These are phyloP conservation scores for Chironomus tepperi DNA, from an alignment of 1,140 invertebrate species.

Conservation along the genomic window DNA sequence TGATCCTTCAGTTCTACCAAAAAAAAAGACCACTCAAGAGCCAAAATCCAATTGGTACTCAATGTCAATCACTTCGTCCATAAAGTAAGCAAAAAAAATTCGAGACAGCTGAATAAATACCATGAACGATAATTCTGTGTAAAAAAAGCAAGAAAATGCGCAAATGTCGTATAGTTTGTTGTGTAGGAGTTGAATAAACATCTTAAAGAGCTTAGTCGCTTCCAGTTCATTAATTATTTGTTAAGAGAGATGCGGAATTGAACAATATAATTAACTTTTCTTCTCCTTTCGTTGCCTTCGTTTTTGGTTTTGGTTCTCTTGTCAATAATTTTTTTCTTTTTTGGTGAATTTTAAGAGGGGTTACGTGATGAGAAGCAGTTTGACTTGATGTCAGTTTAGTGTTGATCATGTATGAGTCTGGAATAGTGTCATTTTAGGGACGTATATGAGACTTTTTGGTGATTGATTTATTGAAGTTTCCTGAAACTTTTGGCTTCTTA, in stretches of 20 bases:
- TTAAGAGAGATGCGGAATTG: not conserved
- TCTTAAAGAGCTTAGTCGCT: slow-evolving; percentile 15
- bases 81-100: not conserved
- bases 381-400: no score
- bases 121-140: no score
- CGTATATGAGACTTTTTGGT: no score
- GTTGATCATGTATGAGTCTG: no score
- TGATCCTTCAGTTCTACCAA: no score
- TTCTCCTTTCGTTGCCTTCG: not conserved
- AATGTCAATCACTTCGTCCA: not conserved
- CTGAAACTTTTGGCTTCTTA: no score
- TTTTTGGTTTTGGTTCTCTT: no score
- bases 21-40: not conserved
- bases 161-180: not conserved
- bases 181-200: slow-evolving; percentile 5
- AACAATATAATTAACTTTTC: slow-evolving; percentile 10
- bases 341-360: no score
- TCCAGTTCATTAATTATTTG: slow-evolving; percentile 17
- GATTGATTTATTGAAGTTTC: no score
- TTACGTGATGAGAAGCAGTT: no score
- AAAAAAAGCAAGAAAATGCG: not conserved
- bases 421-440: no score
- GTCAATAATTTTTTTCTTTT: no score
- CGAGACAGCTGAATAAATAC: not conserved
- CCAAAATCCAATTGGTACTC: not conserved